phyloP scores from a whole-genome alignment of 1,140 invertebrate species.

The Pachyrhynchus sulphureomaculatus region DNA sequence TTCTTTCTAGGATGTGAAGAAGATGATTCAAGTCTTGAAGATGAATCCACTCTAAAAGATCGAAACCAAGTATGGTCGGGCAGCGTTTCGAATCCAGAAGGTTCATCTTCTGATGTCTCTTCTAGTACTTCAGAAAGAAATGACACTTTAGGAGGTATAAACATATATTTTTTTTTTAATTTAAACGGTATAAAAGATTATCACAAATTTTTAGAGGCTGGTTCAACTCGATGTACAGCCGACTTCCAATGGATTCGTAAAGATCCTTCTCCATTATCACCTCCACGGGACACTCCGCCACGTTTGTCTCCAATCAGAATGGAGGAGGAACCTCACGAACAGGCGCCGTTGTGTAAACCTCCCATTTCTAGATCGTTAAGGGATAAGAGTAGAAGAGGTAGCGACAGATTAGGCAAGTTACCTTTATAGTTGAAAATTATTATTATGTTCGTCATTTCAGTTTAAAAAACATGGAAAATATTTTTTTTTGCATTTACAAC shows the following conservation, averaged over 20 bases:
- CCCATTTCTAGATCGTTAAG: constrained; percentile 45
- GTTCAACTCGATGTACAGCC: constrained; percentile 58
- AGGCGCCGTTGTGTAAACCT: constrained; percentile 45
- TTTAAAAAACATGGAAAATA: too few relatives aligned
- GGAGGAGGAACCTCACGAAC: constrained; percentile 38
- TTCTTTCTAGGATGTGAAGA: constrained; percentile 31
- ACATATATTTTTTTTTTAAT: not conserved
- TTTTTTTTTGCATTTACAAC: too few relatives aligned
- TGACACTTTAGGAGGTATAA: constrained; percentile 40
- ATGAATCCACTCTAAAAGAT: constrained; percentile 45
- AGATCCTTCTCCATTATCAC: constrained; percentile 27
- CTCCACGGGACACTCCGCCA: constrained; percentile 38
- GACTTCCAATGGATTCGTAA: constrained; percentile 61
- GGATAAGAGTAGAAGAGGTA: constrained; percentile 42
- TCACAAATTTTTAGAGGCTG: constrained; percentile 17
- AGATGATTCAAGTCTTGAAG: constrained; percentile 43
- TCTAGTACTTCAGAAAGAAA: constrained; percentile 39
- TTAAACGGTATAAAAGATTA: not conserved
- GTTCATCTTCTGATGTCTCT: constrained; percentile 46
- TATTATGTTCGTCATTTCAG: too few relatives aligned
- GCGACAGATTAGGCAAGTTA: constrained; percentile 4
- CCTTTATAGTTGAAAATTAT: not conserved
- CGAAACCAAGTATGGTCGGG: constrained; percentile 41
- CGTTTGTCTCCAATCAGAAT: constrained; percentile 36
- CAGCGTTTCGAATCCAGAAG: constrained; percentile 39